Percentiles rank a stretch among this genome's conserved stretches.
Conservation (phyloP, 2,113 vertebrate species). For the Gobio gobio region DNA sequence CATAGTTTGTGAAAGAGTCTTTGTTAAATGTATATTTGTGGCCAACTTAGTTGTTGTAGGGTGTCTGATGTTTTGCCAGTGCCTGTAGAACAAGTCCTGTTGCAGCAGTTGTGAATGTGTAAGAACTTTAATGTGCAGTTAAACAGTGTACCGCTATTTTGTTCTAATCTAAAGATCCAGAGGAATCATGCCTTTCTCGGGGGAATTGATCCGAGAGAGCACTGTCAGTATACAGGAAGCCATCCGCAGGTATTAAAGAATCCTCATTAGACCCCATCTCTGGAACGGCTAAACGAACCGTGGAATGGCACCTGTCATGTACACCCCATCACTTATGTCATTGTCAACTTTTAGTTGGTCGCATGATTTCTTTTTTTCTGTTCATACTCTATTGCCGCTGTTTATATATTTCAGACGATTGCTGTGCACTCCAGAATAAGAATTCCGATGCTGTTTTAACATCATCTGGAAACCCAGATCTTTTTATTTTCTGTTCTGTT, state of each 20-base stretch:
- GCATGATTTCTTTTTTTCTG: constrained; percentile 46
- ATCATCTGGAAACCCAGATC: not conserved
- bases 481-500: not conserved
- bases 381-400: constrained; percentile 34
- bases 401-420: not conserved
- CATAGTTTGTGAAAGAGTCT: constrained; percentile 11
- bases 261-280: constrained; percentile 42
- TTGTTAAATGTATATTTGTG: constrained; percentile 29
- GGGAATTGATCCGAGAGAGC: constrained; percentile 57
- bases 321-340: constrained; percentile 41
- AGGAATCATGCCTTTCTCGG: constrained; percentile 56
- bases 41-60: not conserved
- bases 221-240: constrained; percentile 57
- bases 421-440: not conserved
- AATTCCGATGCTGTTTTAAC: constrained; percentile 11
- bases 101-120: constrained; percentile 43
- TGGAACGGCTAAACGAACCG: constrained; percentile 46
- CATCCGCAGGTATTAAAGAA: constrained; percentile 57
- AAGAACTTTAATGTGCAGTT: constrained; percentile 38
- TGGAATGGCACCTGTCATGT: constrained; percentile 51
- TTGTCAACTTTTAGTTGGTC: constrained; percentile 40
- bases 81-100: constrained; percentile 19
- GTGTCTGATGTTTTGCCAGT: constrained; percentile 9
- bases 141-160: constrained; percentile 52
- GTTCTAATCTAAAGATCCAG: constrained; percentile 59